phyloP scores from a whole-genome alignment of 1,140 invertebrate genomes.

The Lethocerus indicus region DNA sequence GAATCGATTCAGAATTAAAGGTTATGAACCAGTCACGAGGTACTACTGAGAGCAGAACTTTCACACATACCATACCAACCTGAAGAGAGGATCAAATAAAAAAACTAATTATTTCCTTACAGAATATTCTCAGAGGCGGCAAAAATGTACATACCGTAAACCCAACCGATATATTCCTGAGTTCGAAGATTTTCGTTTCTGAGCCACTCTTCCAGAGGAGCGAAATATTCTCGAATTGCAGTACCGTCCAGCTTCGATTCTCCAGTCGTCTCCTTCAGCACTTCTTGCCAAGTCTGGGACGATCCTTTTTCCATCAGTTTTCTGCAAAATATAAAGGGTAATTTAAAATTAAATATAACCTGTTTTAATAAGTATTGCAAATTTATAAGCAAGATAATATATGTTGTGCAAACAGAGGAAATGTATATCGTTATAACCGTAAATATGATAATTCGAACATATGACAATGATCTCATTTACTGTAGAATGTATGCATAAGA shows the following conservation, averaged over 20 bases:
- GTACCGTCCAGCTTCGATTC: constrained; percentile 58
- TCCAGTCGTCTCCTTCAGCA: constrained; percentile 60
- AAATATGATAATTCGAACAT: too few species aligned
- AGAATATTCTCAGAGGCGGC: too few species aligned
- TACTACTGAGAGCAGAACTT: too few species aligned
- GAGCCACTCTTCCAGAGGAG: constrained; percentile 78
- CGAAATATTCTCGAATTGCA: constrained; percentile 83
- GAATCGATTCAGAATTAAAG: too few species aligned
- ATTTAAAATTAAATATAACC: background rate
- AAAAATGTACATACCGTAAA: constrained; percentile 38
- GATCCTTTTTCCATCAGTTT: constrained; percentile 69
- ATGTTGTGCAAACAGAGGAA: too few species aligned
- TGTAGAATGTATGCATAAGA: too few species aligned
- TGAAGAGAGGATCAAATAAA: background rate
- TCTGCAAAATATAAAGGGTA: constrained; percentile 29
- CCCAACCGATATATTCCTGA: constrained; percentile 63
- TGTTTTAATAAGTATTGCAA: too few species aligned
- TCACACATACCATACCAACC: too few species aligned
- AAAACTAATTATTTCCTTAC: background rate
- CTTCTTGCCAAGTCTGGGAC: constrained; percentile 71
- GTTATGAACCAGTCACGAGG: too few species aligned
- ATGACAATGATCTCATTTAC: too few species aligned
- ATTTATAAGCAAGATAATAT: too few species aligned
- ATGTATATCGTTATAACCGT: too few species aligned
- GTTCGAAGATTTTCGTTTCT: constrained; percentile 61